Percentiles rank a stretch among this genome's conserved stretches.
These are phyloP conservation scores for Cavia porcellus DNA, from an alignment of 2,113 vertebrate genomes.

Conservation along the genomic window DNA sequence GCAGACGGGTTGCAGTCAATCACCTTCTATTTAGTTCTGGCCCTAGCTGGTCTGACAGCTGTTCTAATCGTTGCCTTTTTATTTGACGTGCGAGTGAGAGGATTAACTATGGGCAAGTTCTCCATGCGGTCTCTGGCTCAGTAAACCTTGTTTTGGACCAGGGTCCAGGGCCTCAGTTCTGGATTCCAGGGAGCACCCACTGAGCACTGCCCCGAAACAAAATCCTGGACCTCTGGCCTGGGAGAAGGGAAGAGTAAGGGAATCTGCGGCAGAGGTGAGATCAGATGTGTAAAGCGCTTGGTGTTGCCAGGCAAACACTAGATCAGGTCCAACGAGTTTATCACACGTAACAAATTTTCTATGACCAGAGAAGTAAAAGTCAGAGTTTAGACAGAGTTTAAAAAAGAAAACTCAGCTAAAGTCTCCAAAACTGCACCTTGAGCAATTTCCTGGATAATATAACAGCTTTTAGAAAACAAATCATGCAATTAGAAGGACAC, in stretches of 20 bases:
- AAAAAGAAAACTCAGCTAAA: not conserved
- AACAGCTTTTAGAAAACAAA: not conserved
- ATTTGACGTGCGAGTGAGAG: not conserved
- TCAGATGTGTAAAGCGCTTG: not conserved
- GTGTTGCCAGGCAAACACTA: not conserved
- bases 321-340: not conserved
- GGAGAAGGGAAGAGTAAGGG: not conserved
- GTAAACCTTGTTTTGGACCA: not conserved
- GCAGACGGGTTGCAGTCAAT: slow-evolving; percentile 57
- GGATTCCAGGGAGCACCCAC: not conserved
- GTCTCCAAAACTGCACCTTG: not conserved
- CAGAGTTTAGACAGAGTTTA: not conserved
- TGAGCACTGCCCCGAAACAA: not conserved
- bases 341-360: not conserved
- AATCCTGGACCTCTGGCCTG: no score
- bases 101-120: not conserved
- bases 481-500: not conserved
- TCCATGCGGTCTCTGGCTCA: not conserved
- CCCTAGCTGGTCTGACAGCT: slow-evolving; percentile 23
- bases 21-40: slow-evolving; percentile 31
- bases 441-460: not conserved
- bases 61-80: slow-evolving; percentile 40
- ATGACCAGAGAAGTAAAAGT: slow-evolving; percentile 31
- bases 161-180: not conserved
- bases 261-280: not conserved